Conservation (phyloP, 2,888 invertebrate genomes). For the Agrochola circellaris region DNA sequence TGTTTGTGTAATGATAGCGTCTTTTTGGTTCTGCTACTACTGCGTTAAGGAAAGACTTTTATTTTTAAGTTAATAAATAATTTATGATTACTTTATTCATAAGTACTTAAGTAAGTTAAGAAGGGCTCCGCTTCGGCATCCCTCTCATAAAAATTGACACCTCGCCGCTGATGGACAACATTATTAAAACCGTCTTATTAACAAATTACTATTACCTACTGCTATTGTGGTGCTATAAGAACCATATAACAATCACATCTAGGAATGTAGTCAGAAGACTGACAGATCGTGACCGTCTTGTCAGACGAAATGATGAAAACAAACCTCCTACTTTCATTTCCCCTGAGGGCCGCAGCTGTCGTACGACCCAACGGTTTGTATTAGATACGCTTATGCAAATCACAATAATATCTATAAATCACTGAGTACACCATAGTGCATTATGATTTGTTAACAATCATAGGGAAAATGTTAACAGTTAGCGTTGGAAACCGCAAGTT, state of each 20-base stretch:
- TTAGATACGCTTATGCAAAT: conserved; percentile 55
- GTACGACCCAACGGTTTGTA: conserved; percentile 36
- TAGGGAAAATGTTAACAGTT: conserved; percentile 40
- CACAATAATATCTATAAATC: conserved; percentile 56
- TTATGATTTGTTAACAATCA: conserved; percentile 49
- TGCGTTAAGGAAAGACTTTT: no score
- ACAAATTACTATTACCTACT: conserved; percentile 17
- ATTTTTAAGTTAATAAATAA: no score
- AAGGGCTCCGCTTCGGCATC: no score
- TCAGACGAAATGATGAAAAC: conserved; percentile 69
- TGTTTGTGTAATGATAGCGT: no score
- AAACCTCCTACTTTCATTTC: conserved; percentile 72
- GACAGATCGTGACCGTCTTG: conserved; percentile 70
- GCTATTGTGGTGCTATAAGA: not conserved
- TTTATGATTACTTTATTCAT: no score
- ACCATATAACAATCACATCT: conserved; percentile 43
- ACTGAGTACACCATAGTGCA: conserved; percentile 26
- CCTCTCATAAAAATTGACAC: no score
- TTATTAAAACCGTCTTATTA: not conserved
- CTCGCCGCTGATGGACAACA: not conserved
- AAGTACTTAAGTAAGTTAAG: no score
- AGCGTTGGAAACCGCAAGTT: conserved; percentile 40
- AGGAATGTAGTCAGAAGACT: conserved; percentile 66
- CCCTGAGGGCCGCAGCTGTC: conserved; percentile 57
- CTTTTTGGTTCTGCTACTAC: no score